Conservation (phyloP, 2,797 vertebrate genomes). For the Halcyon chelicuti region DNA sequence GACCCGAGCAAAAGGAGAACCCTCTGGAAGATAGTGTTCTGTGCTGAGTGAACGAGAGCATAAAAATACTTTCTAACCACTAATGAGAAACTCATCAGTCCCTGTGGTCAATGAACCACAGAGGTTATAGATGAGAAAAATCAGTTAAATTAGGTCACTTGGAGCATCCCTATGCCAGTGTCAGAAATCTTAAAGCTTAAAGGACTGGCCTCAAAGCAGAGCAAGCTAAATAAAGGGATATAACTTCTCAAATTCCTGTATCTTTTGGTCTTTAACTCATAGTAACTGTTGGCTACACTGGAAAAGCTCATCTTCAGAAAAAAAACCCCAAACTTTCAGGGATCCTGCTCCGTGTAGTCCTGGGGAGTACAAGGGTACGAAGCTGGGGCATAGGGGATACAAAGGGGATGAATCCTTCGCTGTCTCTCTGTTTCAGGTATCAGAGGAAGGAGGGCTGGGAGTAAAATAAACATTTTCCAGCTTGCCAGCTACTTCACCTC, state of each 20-base stretch:
- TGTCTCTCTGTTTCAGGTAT: neutral
- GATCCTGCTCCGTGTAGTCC: neutral
- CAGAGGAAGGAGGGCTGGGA: neutral
- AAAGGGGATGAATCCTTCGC: neutral
- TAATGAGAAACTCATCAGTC: constrained; percentile 16
- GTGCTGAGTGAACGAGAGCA: neutral
- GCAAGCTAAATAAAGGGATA: too few species aligned
- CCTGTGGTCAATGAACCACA: neutral
- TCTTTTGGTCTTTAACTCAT: neutral
- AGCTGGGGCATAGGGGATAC: neutral
- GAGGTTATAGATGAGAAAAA: constrained; percentile 16
- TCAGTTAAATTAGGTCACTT: constrained; percentile 11
- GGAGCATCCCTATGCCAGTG: neutral
- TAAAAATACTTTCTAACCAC: neutral
- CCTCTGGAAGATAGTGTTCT: neutral
- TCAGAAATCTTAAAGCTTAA: neutral
- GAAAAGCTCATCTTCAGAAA: neutral
- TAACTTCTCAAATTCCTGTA: neutral
- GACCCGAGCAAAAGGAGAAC: neutral
- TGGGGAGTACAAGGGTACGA: neutral
- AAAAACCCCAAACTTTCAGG: neutral
- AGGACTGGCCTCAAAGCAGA: neutral
- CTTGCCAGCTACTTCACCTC: neutral
- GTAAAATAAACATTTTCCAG: neutral
- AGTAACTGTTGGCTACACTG: neutral